phyloP scores from a whole-genome alignment of 2,797 vertebrate species.

The Thripadectes ignobilis region DNA sequence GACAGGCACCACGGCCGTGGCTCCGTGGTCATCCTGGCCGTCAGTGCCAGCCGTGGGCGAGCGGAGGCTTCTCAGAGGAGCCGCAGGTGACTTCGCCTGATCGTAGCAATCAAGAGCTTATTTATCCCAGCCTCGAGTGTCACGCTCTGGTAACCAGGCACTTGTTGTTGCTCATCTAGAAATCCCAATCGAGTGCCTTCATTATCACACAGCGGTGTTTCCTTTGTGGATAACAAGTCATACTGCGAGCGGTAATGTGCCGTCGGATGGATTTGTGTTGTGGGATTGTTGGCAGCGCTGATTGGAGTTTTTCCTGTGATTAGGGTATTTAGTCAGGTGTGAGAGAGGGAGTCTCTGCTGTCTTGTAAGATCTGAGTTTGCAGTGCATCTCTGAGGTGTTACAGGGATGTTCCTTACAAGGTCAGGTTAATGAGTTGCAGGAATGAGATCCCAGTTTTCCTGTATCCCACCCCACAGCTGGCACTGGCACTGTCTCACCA shows the following conservation, averaged over 20 bases:
- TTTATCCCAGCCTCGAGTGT: not conserved
- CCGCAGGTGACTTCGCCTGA: not conserved
- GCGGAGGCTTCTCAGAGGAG: not conserved
- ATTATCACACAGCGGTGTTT: slow-evolving; percentile 49
- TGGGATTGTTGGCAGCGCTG: slow-evolving; percentile 15
- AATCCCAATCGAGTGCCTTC: slow-evolving; percentile 49
- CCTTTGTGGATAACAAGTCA: slow-evolving; percentile 57
- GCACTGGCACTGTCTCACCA: rapidly evolving
- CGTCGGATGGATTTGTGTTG: not conserved
- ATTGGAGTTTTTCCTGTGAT: slow-evolving; percentile 29
- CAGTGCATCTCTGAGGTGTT: not conserved
- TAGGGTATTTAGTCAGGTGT: slow-evolving; percentile 26
- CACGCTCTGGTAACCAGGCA: slow-evolving; percentile 45
- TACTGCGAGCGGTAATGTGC: not conserved
- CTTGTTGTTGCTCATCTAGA: slow-evolving; percentile 34
- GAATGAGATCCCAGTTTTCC: not conserved
- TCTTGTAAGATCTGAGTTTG: not conserved
- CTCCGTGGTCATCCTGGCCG: not conserved
- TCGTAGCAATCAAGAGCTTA: not conserved
- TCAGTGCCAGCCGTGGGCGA: rapidly evolving
- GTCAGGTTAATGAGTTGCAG: not conserved
- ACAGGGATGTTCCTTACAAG: not conserved
- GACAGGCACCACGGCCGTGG: rapidly evolving
- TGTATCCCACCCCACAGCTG: rapidly evolving
- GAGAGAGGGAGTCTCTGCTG: not conserved